phyloP scores from a whole-genome alignment of 2,888 invertebrate genomes.

The Zeuzera pyrina region DNA sequence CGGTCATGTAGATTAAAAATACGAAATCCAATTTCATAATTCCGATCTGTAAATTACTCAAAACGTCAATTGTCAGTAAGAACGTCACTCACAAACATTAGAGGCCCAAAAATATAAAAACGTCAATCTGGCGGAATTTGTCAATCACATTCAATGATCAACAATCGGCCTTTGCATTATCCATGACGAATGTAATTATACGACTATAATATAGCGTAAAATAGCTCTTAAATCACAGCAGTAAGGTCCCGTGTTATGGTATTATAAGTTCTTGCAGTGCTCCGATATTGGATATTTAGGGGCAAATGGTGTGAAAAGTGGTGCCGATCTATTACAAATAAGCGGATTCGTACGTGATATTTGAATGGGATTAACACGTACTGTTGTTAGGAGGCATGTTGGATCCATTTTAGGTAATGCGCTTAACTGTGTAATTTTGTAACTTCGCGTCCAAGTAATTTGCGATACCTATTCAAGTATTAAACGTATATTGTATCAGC shows the following conservation, averaged over 20 bases:
- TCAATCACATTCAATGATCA: conserved; percentile 33
- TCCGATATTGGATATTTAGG: conserved; percentile 29
- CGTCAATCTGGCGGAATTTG: conserved; percentile 25
- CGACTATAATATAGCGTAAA: conserved; percentile 3
- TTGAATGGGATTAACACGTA: conserved; percentile 39
- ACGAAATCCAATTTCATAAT: too few species aligned
- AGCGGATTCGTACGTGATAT: conserved; percentile 51
- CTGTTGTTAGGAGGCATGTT: not conserved
- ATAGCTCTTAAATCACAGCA: conserved; percentile 1
- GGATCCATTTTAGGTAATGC: too few species aligned
- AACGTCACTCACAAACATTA: too few species aligned
- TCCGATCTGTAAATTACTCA: too few species aligned
- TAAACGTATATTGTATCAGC: too few species aligned
- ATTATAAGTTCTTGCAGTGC: conserved; percentile 1
- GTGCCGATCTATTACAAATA: conserved; percentile 57
- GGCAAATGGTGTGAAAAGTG: conserved; percentile 43
- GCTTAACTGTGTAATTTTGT: too few species aligned
- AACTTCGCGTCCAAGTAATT: too few species aligned
- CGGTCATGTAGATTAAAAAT: too few species aligned
- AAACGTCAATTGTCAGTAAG: too few species aligned
- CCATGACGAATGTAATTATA: conserved; percentile 11
- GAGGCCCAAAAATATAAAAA: too few species aligned
- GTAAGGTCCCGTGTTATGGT: conserved; percentile 6
- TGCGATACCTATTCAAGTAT: too few species aligned
- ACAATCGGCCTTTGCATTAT: conserved; percentile 25